Percentiles rank a stretch among this genome's conserved stretches.
Conservation (phyloP, 1,140 invertebrate species). For the Drosophila pachea region DNA sequence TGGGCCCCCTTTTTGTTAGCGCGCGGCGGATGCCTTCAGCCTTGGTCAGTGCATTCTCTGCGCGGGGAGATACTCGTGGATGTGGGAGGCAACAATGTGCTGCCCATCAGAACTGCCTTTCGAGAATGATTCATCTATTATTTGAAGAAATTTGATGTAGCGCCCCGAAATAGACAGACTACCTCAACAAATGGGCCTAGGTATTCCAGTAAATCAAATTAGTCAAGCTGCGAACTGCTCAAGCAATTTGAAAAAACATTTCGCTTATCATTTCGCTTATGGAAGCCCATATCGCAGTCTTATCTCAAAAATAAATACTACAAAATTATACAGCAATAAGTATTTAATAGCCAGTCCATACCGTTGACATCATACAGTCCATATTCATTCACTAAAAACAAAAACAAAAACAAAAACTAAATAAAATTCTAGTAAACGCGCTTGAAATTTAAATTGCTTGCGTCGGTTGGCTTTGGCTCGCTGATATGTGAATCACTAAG, state of each 20-base stretch:
- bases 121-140: conserved; percentile 11
- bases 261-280: conserved; percentile 29
- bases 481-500: conserved; percentile 8
- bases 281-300: conserved; percentile 10
- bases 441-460: conserved; percentile 37
- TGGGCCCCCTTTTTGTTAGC: conserved; percentile 16
- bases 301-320: conserved; percentile 21
- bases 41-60: conserved; percentile 14
- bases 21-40: conserved; percentile 13
- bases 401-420: conserved; percentile 11
- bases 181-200: conserved; percentile 34
- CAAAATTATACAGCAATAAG: conserved; percentile 12
- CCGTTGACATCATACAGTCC: conserved; percentile 34
- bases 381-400: conserved; percentile 1
- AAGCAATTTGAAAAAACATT: conserved; percentile 15
- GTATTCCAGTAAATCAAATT: conserved; percentile 35
- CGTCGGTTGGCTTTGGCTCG: conserved; percentile 14
- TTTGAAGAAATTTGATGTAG: background rate
- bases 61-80: no score
- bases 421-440: conserved; percentile 5
- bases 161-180: conserved; percentile 23
- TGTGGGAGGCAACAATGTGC: no score
- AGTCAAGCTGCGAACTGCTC: conserved; percentile 24
- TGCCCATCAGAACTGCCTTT: background rate
- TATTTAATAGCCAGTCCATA: conserved; percentile 13